Conservation (phyloP, 2,113 vertebrate genomes). For the Atlantisia rogersi region DNA sequence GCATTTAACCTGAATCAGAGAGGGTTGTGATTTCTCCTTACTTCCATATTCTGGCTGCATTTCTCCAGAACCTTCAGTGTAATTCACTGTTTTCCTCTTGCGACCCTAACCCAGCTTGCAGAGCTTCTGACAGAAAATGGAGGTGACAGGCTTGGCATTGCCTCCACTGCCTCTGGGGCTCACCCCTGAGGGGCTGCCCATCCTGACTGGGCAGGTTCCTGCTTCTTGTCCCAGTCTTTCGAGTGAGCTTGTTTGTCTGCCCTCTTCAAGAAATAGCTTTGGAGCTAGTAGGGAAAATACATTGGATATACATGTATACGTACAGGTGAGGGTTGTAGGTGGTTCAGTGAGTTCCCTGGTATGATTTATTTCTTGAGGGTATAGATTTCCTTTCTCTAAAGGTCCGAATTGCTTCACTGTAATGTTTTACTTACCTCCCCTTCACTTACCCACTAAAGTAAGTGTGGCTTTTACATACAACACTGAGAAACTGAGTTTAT, state of each 20-base stretch:
- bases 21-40: not conserved
- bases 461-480: not conserved
- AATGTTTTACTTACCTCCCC: not conserved
- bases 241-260: not conserved
- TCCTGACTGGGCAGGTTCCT: not conserved
- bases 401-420: not conserved
- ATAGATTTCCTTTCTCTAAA: not conserved
- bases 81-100: not conserved
- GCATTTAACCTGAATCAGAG: not conserved
- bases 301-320: accelerated
- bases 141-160: not conserved
- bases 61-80: not conserved
- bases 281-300: not conserved
- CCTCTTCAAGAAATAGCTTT: not conserved
- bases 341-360: not conserved
- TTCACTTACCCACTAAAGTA: too few species aligned
- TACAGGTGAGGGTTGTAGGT: not conserved
- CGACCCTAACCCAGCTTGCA: not conserved
- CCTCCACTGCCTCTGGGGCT: not conserved
- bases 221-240: not conserved
- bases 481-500: not conserved
- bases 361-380: not conserved
- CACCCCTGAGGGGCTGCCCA: accelerated
- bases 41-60: not conserved
- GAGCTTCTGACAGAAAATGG: not conserved